phyloP scores from a whole-genome alignment of 2,888 invertebrate genomes.

The Sminthurides aquaticus region DNA sequence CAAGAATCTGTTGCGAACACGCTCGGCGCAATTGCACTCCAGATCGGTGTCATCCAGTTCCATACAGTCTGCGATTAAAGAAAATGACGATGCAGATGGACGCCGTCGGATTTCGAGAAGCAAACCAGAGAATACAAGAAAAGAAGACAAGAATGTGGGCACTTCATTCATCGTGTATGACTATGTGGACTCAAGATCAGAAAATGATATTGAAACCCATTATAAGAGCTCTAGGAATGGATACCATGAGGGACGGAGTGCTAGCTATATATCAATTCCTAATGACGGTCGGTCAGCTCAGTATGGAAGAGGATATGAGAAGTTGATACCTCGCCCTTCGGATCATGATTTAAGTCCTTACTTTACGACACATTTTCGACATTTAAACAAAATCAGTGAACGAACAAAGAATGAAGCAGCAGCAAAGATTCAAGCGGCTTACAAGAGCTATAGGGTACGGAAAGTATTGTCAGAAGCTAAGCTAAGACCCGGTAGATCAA shows the following conservation, averaged over 20 bases:
- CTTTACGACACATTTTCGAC: background rate
- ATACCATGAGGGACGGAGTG: background rate
- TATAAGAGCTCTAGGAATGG: background rate
- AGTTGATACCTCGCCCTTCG: too few species aligned
- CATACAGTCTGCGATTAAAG: background rate
- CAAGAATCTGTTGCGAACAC: conserved; percentile 25
- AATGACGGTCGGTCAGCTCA: too few species aligned
- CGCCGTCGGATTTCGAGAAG: background rate
- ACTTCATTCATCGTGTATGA: conserved; percentile 15
- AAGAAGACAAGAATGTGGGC: conserved; percentile 17
- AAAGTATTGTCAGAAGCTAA: conserved; percentile 28
- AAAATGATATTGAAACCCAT: background rate
- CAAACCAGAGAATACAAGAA: background rate
- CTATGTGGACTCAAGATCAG: background rate
- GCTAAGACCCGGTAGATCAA: conserved; percentile 8
- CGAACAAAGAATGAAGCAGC: conserved; percentile 18
- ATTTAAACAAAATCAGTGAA: background rate
- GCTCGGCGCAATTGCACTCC: background rate
- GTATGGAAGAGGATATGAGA: too few species aligned
- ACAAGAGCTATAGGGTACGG: conserved; percentile 30
- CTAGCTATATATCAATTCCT: background rate
- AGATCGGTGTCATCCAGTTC: background rate
- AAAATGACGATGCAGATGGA: background rate
- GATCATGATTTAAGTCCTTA: too few species aligned
- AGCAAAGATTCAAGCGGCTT: conserved; percentile 30